Base-by-base conservation (phyloP, 2,797 vertebrate genomes). In the Diplodus sargus region DNA sequence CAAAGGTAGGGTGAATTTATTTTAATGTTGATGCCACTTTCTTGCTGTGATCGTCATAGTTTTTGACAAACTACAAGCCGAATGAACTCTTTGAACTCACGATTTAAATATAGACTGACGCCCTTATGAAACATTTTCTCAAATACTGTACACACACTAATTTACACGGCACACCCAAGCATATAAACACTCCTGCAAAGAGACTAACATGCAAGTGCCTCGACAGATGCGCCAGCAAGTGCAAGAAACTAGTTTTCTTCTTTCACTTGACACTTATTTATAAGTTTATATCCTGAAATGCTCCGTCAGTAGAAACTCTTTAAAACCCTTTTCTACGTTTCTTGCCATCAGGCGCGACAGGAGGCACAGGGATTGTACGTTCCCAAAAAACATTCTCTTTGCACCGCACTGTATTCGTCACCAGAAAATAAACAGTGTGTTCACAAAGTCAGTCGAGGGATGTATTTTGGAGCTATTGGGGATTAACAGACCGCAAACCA, bases 261-360 rank as follows among this genome's bases (percentile, higher is more conserved):
- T 73, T 63, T 68, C 25, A 69, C 56, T 25, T 20, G 10, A 53
- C 76, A 66, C 60, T 68, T 62, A 39, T 20, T 47, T 52, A 23
- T n/a, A 51, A 22, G 34, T 70, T 63, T n/a, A 15, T 60, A 23
- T 64, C 60, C 68, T 80, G 48, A 74, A 56, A 56, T 18, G 52
- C 11, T 4, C 43, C 30, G 51, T 68, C 71, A 64, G 63, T 16
- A 53, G 61, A 76, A 81, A 59, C 54, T 25, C 23, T 60, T 34
- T 60, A 42, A 74, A 61, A 70, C 54, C 34, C n/a, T 52, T 52
- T 58, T 59, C 47, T 61, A 17, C 56, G 56, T 57, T 67, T 61
- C 51, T 30, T 74, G 62, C 58, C 51, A 30, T 80, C 53, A 70
- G 56, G 62, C 61, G 53, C 69, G 23, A 79, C 58, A 74, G 70